phyloP scores from a whole-genome alignment of 2,888 invertebrate species.

The Caenorhabditis doughertyi region DNA sequence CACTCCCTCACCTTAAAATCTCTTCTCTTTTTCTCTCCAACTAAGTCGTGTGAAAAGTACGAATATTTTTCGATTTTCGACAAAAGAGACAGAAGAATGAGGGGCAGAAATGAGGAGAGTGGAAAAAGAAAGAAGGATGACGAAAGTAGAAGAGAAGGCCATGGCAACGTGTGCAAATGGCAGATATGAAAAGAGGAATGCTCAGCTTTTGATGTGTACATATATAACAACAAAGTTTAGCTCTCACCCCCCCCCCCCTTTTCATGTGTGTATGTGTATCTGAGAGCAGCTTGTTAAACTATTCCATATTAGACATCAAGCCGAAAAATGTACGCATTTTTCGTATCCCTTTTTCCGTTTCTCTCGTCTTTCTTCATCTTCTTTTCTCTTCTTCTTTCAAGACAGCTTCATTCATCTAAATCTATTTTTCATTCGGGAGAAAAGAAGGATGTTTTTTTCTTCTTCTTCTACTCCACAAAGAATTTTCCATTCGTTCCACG shows the following conservation, averaged over 20 bases:
- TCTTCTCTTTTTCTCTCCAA: not conserved
- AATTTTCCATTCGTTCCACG: not conserved
- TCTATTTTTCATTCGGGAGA: slow-evolving; percentile 36
- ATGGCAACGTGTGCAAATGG: slow-evolving; percentile 40
- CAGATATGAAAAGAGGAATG: slow-evolving; percentile 17
- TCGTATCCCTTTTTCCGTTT: slow-evolving; percentile 26
- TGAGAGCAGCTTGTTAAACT: slow-evolving; percentile 36
- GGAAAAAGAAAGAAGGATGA: not conserved
- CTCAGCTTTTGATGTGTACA: slow-evolving; percentile 30
- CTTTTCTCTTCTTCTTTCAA: slow-evolving; percentile 11
- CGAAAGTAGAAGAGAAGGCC: slow-evolving; percentile 14
- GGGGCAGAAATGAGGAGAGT: not conserved
- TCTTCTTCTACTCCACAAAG: slow-evolving; percentile 4
- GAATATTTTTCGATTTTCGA: slow-evolving; percentile 18
- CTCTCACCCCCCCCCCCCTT: too few relatives aligned
- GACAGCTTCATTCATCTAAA: slow-evolving; percentile 43
- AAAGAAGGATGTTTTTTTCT: slow-evolving; percentile 35
- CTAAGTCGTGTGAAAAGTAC: slow-evolving; percentile 42
- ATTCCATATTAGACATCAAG: slow-evolving; percentile 34
- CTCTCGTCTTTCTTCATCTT: not conserved
- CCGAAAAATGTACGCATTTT: slow-evolving; percentile 26
- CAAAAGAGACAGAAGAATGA: slow-evolving; percentile 33
- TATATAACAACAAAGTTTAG: slow-evolving; percentile 34
- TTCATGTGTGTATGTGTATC: too few relatives aligned
- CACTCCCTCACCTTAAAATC: slow-evolving; percentile 6